These are phyloP conservation scores for Ciconia nigra DNA, from an alignment of 2,797 vertebrate genomes.

Conservation along the genomic window DNA sequence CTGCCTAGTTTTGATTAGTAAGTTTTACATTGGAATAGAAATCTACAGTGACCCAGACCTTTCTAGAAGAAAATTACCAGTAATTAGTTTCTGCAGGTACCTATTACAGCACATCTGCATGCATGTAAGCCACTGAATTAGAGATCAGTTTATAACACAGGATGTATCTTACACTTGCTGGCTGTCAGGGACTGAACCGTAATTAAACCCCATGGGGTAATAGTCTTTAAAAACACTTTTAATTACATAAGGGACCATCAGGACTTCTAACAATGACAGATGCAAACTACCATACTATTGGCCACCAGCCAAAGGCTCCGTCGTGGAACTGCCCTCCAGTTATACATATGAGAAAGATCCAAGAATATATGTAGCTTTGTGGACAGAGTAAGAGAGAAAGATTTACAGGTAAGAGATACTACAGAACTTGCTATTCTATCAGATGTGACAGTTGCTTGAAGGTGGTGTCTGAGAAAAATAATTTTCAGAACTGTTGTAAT, in stretches of 20 bases:
- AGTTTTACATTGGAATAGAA: not conserved
- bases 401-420: conserved; percentile 11
- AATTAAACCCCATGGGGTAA: conserved; percentile 40
- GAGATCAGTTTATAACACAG: not conserved
- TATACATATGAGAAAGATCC: conserved; percentile 7
- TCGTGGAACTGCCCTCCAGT: conserved; percentile 34
- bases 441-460: not conserved
- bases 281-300: not conserved
- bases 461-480: not conserved
- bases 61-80: not conserved
- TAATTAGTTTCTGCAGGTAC: not conserved
- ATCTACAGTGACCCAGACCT: not conserved
- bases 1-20: not conserved
- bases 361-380: not conserved
- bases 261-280: conserved; percentile 50
- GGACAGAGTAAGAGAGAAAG: not conserved
- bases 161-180: not conserved
- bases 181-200: not conserved
- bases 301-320: conserved; percentile 34
- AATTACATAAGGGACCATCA: conserved; percentile 57
- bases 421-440: not conserved
- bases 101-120: not conserved
- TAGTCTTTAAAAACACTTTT: conserved; percentile 43
- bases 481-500: not conserved
- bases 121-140: not conserved